phyloP scores from a whole-genome alignment of 2,888 invertebrate species.

The Octodonta nipae region DNA sequence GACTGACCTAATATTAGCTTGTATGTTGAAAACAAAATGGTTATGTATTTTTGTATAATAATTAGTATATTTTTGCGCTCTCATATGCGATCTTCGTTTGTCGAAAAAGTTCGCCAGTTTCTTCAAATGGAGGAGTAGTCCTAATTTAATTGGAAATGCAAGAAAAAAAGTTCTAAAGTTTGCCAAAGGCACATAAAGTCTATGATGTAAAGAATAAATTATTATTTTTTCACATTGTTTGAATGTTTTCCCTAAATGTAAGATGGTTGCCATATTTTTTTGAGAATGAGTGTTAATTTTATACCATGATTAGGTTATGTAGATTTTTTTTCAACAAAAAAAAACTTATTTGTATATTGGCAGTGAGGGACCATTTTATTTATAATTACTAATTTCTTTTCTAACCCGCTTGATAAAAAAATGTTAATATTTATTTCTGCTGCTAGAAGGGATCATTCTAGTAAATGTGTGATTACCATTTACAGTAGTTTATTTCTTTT shows the following conservation, averaged over 20 bases:
- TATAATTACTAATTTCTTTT: slow-evolving; percentile 28
- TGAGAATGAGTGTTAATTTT: slow-evolving; percentile 15
- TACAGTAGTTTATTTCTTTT: too few relatives aligned
- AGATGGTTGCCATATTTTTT: slow-evolving; percentile 28
- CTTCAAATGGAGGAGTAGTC: slow-evolving; percentile 11
- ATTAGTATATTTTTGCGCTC: slow-evolving; percentile 11
- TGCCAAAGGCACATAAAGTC: too few relatives aligned
- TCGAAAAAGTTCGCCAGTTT: slow-evolving; percentile 27
- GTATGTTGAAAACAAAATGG: slow-evolving; percentile 11
- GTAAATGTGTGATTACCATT: slow-evolving; percentile 29
- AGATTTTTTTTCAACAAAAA: slow-evolving; percentile 9
- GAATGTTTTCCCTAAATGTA: slow-evolving; percentile 14
- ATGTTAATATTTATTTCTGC: too few relatives aligned
- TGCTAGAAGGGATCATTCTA: slow-evolving; percentile 16
- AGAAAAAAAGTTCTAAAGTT: too few relatives aligned
- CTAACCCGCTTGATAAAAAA: slow-evolving; percentile 20
- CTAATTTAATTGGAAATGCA: too few relatives aligned
- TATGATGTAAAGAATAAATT: too few relatives aligned
- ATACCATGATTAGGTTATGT: slow-evolving; percentile 18
- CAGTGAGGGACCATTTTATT: slow-evolving; percentile 31
- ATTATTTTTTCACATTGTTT: too few relatives aligned
- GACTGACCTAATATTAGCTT: slow-evolving; percentile 30
- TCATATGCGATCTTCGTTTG: slow-evolving; percentile 14
- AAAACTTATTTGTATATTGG: slow-evolving; percentile 24
- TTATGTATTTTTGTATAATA: slow-evolving; percentile 31